Percentiles rank a stretch among this genome's conserved stretches.
Evolutionary conservation across 2,888 invertebrate species (phyloP).

Genomic region (Eupithecia subfuscata): DNA sequence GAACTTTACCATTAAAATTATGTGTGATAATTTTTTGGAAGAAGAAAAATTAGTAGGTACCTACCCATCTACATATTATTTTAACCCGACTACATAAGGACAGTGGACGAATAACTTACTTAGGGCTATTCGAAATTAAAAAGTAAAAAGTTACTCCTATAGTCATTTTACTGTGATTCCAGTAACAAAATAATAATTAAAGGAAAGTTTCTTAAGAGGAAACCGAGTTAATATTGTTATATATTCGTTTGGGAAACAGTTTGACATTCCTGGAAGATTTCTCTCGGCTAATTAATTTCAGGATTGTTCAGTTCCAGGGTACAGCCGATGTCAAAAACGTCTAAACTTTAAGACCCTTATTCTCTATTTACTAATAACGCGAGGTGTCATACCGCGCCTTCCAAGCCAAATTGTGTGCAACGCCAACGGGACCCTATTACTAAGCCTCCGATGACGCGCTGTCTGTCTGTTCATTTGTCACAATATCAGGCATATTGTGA

Average conservation of each 20-base stretch:
- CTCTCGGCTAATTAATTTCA: conserved; percentile 43
- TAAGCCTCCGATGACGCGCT: no score
- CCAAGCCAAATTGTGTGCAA: not conserved
- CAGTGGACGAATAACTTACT: no score
- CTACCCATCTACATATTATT: no score
- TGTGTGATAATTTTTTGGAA: no score
- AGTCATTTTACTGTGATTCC: conserved; percentile 16
- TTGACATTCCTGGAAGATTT: conserved; percentile 42
- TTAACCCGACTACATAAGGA: no score
- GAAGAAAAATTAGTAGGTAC: no score
- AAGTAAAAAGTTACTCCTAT: conserved; percentile 1
- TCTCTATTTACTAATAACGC: not conserved
- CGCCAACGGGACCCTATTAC: no score
- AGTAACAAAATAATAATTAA: conserved; percentile 33
- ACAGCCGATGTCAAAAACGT: not conserved
- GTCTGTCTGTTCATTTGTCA: no score
- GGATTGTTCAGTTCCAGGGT: conserved; percentile 26
- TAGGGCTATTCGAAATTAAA: no score
- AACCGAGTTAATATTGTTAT: conserved; percentile 42
- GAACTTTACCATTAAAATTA: no score
- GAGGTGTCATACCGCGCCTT: not conserved
- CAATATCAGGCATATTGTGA: no score
- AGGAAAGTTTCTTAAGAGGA: conserved; percentile 34
- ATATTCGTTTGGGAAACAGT: conserved; percentile 45
- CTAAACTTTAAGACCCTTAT: not conserved